Evolutionary conservation across 2,113 vertebrate species (phyloP), one percentile per base, ranked within the genome.

Genomic region (Megaptera novaeangliae): DNA sequence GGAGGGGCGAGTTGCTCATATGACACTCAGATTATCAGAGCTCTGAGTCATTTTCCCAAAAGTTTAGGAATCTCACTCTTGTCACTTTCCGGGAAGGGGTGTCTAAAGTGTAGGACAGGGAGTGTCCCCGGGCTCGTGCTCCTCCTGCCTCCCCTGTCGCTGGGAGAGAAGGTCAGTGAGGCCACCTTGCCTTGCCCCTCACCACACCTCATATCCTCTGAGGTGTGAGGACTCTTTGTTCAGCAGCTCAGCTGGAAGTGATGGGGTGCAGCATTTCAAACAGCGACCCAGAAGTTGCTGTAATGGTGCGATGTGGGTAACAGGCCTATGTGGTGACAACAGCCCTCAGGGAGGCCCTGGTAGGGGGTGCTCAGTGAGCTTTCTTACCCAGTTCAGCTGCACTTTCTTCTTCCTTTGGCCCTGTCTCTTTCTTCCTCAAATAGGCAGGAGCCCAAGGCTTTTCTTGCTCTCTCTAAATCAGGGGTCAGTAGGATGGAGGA

Each of bases 181-280:
- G 57, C 92, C 59, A 39, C 66, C n/a, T 36, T 12, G 34, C 31
- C 36, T 36, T 68, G 80, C 17, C 34, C 44, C 74, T 52, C 75
- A 23, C 74, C 31, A 31, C 18, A 55, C 57, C 63, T 98, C 71
- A 31, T 61, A 83, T 95, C 85, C 68, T 95, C 68, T 15, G 46
- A 34, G 25, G 64, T 77, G 34, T 88, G 84, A 97, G 71, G 71
- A 39, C 68, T 97, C 77, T 82, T 94, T 91, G 94, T 86, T 93
- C 8, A 10, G 61, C 27, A 68, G 88, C 88, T 94, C 49, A 55
- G 97, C 95, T 75, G 13, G 36, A 77, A 95, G 68, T 34, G 25
- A 13, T 3, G 64, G 85, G 86, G 49, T 75, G 68, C 83, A 90
- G 90, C 68, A 29, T 57, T 64, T 72, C 68, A 61, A 31, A 31